Evolutionary conservation across 1,140 invertebrate species (phyloP), one percentile per base, ranked within the genome.

Genomic region (Drosophila jambulina): DNA sequence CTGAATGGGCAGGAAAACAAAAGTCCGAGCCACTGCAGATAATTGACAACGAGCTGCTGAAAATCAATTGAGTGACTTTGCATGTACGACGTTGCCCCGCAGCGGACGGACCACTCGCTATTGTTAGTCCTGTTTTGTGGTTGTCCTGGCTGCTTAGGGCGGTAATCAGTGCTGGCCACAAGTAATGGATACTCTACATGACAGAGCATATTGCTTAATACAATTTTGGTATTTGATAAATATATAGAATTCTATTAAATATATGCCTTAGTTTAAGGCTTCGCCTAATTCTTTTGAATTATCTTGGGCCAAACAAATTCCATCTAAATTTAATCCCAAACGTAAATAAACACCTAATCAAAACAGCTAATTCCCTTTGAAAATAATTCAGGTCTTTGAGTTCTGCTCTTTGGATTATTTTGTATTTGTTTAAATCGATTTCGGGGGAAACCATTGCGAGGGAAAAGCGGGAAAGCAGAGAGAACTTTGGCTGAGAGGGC

Each of bases 21-120:
- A 75, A 78, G 69, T 67, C 60, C 63, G 21, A 78, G 63, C 54
- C 62, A 71, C 68, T 69, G 82, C 78, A 67, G 75, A 86, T 86
- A 86, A 86, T 86, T 86, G 82, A 79, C 75, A 69, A 80, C 75
- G 63, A 80, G 79, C 67, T 64, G 51, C 77, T 88, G 63, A 80
- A 87, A 87, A 88, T 87, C 84, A 87, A 87, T 87, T 88, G 80
- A 80, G 77, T 71, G 78, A 80, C 80, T 88, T 88, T 87, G 80
- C 80, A 80, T 88, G 80, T 88, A 68, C 68, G 48, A 51, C 60
- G 59, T 54, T 29, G 46, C 58, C 58, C 53, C 54, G 29, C 19
- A 34, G 56, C 51, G 19, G 25, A 29, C 45, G 13, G 29, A 34
- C 58, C 46, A 53, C 43, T 58, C 29, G 32, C 23, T 61, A 49